These are phyloP conservation scores for Cryptus armator DNA, from an alignment of 2,888 invertebrate genomes.

Conservation along the genomic window DNA sequence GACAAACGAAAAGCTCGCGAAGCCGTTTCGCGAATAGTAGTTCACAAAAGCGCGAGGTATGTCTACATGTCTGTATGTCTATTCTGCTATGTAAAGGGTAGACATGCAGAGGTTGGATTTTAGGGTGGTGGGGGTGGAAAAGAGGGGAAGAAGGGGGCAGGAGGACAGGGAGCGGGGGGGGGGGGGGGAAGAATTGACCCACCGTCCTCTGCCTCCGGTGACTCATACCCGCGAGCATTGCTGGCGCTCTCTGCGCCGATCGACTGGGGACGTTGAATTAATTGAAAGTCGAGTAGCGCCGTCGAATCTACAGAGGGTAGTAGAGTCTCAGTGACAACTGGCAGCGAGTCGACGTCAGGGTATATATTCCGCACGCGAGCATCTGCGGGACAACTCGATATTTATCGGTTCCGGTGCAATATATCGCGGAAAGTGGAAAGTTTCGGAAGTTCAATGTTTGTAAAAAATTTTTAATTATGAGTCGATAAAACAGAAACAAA, in stretches of 20 bases:
- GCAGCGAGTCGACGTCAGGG: constrained; percentile 17
- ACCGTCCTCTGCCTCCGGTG: background rate
- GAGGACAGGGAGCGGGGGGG: background rate
- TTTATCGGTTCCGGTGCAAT: constrained; percentile 2
- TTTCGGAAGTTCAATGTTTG: background rate
- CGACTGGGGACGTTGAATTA: constrained; percentile 72
- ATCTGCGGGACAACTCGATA: background rate
- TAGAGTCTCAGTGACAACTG: constrained; percentile 32
- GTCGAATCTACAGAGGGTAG: constrained; percentile 62
- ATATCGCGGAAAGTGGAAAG: background rate
- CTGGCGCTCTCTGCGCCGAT: constrained; percentile 39
- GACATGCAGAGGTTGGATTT: background rate
- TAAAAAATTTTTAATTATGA: background rate
- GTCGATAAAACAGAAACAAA: background rate
- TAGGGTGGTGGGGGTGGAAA: background rate
- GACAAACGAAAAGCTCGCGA: constrained; percentile 20
- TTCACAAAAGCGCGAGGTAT: constrained; percentile 8
- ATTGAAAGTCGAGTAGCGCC: constrained; percentile 73
- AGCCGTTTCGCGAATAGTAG: background rate
- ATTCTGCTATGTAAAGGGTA: background rate
- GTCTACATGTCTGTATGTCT: constrained; percentile 21
- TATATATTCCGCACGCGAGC: constrained; percentile 24
- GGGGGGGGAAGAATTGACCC: constrained; percentile 28
- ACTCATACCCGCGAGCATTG: constrained; percentile 34
- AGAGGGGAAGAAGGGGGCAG: background rate